These are phyloP conservation scores for Tanypteryx hageni DNA, from an alignment of 2,888 invertebrate genomes.

Conservation along the genomic window DNA sequence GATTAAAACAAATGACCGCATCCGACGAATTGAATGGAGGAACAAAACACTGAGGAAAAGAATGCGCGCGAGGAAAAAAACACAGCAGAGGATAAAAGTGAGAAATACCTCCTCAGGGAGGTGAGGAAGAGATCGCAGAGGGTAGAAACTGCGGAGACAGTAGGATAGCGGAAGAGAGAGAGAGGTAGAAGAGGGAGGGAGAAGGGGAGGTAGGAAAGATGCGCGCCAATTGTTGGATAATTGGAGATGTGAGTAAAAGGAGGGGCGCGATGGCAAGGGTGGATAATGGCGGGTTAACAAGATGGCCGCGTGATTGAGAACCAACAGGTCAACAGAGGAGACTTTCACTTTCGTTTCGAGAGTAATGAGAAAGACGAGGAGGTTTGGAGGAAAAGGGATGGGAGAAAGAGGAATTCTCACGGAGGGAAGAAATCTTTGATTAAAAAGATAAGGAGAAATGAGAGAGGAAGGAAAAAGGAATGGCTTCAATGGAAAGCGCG, in stretches of 20 bases:
- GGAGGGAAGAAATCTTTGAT: background rate
- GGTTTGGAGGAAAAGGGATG: background rate
- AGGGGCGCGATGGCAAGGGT: background rate
- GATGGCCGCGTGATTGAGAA: conserved; percentile 28
- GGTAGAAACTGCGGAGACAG: background rate
- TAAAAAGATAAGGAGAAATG: background rate
- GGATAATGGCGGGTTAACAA: conserved; percentile 24
- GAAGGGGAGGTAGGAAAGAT: background rate
- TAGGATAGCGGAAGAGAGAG: background rate
- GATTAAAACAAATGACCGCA: no score
- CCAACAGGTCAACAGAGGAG: conserved; percentile 22
- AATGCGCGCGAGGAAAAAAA: no score
- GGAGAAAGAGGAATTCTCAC: background rate
- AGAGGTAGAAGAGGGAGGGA: background rate
- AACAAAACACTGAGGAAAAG: no score
- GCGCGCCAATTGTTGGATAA: conserved; percentile 26
- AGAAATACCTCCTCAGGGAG: no score
- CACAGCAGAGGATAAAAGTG: no score
- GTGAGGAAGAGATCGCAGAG: no score
- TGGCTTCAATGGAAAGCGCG: no score
- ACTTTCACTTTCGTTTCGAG: conserved; percentile 1
- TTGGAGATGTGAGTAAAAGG: background rate
- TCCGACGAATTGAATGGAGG: no score
- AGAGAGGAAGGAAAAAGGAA: background rate
- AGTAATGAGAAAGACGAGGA: background rate